phyloP scores from a whole-genome alignment of 1,140 invertebrate genomes.

The Meloidogyne hapla region DNA sequence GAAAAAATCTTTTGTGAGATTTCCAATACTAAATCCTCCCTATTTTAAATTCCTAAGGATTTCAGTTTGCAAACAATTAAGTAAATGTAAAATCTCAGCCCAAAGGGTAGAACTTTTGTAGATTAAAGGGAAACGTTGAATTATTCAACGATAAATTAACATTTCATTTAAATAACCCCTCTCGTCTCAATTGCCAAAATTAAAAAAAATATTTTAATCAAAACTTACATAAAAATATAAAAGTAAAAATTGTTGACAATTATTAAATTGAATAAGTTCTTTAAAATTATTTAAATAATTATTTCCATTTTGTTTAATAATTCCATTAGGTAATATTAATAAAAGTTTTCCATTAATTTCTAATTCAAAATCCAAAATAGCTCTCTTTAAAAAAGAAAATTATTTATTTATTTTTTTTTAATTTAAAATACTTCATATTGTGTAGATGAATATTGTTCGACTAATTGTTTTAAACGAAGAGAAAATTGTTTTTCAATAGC shows the following conservation, averaged over 20 bases:
- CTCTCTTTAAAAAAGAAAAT: neutral
- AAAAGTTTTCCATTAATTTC: slow-evolving; percentile 6
- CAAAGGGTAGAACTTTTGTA: too few relatives aligned
- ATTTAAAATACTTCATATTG: neutral
- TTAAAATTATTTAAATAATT: neutral
- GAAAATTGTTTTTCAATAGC: slow-evolving; percentile 10
- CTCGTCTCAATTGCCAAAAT: too few relatives aligned
- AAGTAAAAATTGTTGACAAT: slow-evolving; percentile 9
- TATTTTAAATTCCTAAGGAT: too few relatives aligned
- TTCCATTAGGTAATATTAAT: neutral
- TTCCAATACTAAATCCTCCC: too few relatives aligned
- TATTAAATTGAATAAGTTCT: neutral
- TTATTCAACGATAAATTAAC: too few relatives aligned
- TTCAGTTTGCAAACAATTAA: too few relatives aligned
- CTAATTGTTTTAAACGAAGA: neutral
- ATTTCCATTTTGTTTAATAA: neutral
- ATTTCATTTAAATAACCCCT: too few relatives aligned
- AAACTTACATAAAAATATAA: slow-evolving; percentile 23
- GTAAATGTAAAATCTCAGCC: too few relatives aligned
- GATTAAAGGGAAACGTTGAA: too few relatives aligned
- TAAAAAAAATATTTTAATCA: neutral
- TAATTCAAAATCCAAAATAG: neutral
- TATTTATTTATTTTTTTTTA: neutral
- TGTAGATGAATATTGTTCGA: neutral
- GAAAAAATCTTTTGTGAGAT: too few relatives aligned